Evolutionary conservation across 2,797 vertebrate species (phyloP).

Genomic region (Ispidina picta): DNA sequence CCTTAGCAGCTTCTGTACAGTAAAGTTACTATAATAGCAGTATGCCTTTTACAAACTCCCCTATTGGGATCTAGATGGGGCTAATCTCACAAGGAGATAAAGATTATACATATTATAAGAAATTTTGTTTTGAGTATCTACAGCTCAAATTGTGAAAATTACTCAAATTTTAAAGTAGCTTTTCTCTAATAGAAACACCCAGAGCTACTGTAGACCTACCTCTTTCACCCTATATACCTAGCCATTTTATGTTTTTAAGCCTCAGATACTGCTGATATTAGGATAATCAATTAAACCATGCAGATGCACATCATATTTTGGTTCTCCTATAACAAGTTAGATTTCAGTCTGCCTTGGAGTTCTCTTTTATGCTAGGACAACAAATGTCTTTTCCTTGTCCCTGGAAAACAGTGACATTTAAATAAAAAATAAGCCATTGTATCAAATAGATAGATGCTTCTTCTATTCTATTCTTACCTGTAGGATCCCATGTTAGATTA

Average conservation of each 20-base stretch:
- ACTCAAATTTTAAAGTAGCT: neutral
- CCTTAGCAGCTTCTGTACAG: neutral
- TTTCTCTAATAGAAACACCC: neutral
- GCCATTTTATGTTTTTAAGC: neutral
- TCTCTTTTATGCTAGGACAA: neutral
- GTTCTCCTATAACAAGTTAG: neutral
- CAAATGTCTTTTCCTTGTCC: neutral
- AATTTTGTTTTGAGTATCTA: neutral
- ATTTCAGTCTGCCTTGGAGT: neutral
- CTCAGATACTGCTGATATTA: neutral
- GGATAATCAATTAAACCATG: neutral
- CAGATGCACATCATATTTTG: neutral
- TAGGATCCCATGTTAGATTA: slow-evolving; percentile 94
- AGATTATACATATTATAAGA: neutral
- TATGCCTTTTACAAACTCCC: neutral
- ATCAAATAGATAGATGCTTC: neutral
- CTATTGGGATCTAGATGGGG: accelerated
- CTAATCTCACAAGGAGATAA: neutral
- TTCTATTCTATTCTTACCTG: slow-evolving; percentile 79
- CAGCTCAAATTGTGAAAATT: neutral
- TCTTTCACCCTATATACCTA: neutral
- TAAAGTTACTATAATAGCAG: neutral
- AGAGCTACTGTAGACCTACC: neutral
- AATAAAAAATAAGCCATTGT: neutral
- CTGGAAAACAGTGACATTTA: neutral